These are phyloP conservation scores for Hypsopygia costalis DNA, from an alignment of 2,888 invertebrate species.

Conservation along the genomic window DNA sequence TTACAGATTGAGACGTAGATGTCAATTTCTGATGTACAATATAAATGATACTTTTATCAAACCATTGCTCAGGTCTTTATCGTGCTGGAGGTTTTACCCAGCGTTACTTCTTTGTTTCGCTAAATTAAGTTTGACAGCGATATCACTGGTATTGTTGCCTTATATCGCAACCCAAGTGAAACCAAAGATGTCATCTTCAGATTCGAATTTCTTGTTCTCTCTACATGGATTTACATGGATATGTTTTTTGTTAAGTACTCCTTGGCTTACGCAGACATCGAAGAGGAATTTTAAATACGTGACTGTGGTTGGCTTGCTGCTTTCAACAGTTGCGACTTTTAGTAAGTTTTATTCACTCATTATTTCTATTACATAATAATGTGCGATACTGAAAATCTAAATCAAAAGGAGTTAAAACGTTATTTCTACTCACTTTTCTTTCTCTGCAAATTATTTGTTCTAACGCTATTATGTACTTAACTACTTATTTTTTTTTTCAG, in stretches of 20 bases:
- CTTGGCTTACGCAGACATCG: slow-evolving; percentile 65
- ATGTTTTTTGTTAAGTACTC: slow-evolving; percentile 63
- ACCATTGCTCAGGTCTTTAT: slow-evolving; percentile 64
- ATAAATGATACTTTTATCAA: slow-evolving; percentile 68
- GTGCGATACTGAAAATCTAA: no score
- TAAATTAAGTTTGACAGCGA: slow-evolving; percentile 54
- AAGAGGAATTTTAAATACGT: slow-evolving; percentile 71
- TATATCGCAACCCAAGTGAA: slow-evolving; percentile 56
- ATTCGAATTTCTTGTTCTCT: slow-evolving; percentile 64
- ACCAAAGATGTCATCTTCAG: slow-evolving; percentile 55
- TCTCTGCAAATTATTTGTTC: no score
- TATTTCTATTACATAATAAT: no score
- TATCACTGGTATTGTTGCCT: slow-evolving; percentile 54
- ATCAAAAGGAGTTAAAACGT: no score
- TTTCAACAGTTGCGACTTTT: slow-evolving; percentile 57
- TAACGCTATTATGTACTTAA: no score
- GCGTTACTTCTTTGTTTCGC: slow-evolving; percentile 57
- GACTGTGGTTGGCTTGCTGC: slow-evolving; percentile 46
- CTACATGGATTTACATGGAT: slow-evolving; percentile 72
- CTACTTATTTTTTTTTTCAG: no score
- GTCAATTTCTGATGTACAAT: slow-evolving; percentile 52
- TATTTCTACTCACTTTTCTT: no score
- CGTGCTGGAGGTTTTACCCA: slow-evolving; percentile 71
- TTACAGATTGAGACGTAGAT: slow-evolving; percentile 57
- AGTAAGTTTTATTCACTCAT: slow-evolving; percentile 47